Percentiles rank a stretch among this genome's conserved stretches.
These are phyloP conservation scores for Oryzias woworae DNA, from an alignment of 2,113 vertebrate genomes.

Conservation along the genomic window DNA sequence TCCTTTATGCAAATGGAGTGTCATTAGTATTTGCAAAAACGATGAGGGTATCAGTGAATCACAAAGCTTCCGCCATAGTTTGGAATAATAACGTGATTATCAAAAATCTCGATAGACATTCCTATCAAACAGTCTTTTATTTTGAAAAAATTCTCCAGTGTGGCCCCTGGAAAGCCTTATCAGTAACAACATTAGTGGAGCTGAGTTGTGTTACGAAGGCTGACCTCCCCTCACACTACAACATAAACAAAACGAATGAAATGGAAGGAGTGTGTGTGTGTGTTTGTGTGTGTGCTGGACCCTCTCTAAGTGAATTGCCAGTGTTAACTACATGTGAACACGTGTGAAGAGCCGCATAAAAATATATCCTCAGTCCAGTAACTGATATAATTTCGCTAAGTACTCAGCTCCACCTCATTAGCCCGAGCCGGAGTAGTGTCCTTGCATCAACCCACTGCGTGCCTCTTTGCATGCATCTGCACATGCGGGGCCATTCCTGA, in stretches of 20 bases:
- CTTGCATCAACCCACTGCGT: conserved; percentile 17
- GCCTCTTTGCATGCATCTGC: conserved; percentile 30
- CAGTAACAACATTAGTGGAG: conserved; percentile 22
- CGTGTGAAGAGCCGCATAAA: conserved; percentile 44
- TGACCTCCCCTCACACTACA: conserved; percentile 32
- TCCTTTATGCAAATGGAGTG: conserved; percentile 73
- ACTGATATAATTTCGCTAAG: conserved; percentile 47
- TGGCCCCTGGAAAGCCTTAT: background rate
- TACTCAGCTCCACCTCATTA: conserved; percentile 52
- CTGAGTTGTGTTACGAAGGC: conserved; percentile 13
- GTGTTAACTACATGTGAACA: conserved; percentile 53
- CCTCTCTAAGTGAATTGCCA: conserved; percentile 33
- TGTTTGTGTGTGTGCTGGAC: conserved; percentile 12
- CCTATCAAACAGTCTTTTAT: too few relatives aligned
- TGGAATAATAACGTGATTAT: conserved; percentile 66
- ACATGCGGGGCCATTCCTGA: conserved; percentile 44
- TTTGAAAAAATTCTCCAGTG: too few relatives aligned
- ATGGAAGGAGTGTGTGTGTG: background rate
- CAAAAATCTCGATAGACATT: background rate
- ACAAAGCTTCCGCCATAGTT: conserved; percentile 40
- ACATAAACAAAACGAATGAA: conserved; percentile 22
- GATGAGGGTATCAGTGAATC: conserved; percentile 66
- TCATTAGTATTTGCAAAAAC: conserved; percentile 71
- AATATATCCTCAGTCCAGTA: conserved; percentile 31
- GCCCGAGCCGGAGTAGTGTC: conserved; percentile 38